Conservation (phyloP, 2,888 invertebrate species). For the Yponomeuta plumbellus region DNA sequence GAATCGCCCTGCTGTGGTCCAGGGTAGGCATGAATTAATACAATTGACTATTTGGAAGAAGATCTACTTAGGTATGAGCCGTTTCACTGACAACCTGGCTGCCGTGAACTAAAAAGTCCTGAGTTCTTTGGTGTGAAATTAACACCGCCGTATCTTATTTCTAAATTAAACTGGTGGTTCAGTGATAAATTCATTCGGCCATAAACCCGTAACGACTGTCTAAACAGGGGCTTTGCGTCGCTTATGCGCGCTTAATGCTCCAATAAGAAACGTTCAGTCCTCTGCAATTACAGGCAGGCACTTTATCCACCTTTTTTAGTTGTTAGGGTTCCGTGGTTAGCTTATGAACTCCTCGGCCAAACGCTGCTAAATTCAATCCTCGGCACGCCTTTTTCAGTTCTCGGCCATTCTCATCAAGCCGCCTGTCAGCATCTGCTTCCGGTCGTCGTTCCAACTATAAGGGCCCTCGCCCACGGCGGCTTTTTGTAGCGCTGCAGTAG, state of each 20-base stretch:
- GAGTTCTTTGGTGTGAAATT: conserved; percentile 48
- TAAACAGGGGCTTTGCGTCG: conserved; percentile 68
- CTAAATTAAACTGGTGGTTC: conserved; percentile 64
- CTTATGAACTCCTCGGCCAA: neutral
- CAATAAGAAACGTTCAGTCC: conserved; percentile 42
- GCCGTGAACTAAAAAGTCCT: too few relatives aligned
- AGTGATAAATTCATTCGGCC: conserved; percentile 63
- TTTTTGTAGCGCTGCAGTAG: too few relatives aligned
- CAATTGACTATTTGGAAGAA: too few relatives aligned
- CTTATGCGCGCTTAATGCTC: conserved; percentile 58
- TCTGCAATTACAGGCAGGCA: conserved; percentile 37
- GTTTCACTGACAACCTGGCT: too few relatives aligned
- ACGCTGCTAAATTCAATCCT: neutral
- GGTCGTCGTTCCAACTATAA: too few relatives aligned
- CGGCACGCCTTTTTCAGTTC: too few relatives aligned
- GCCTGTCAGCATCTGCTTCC: too few relatives aligned
- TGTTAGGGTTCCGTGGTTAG: neutral
- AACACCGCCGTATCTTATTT: conserved; percentile 63
- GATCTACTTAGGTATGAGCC: too few relatives aligned
- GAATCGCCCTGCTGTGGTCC: too few relatives aligned
- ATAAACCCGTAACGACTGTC: conserved; percentile 70
- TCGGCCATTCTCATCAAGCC: too few relatives aligned
- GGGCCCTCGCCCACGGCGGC: too few relatives aligned
- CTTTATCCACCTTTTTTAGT: conserved; percentile 5
- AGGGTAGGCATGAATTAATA: too few relatives aligned